Evolutionary conservation across 2,888 invertebrate species (phyloP).

Genomic region (Monopis laevigella): DNA sequence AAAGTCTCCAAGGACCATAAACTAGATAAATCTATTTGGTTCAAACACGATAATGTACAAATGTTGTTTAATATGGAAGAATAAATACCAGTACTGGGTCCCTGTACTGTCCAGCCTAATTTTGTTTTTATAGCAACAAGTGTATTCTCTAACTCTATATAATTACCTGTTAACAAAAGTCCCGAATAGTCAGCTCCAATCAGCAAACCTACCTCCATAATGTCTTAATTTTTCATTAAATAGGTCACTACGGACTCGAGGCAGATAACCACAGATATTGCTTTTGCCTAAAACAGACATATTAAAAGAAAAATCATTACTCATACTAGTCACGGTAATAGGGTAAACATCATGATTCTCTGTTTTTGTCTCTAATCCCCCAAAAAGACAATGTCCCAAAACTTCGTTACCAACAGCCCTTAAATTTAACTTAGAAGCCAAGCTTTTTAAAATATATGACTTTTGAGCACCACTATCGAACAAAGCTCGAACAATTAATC

Average conservation of each 20-base stretch:
- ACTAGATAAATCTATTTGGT: not conserved
- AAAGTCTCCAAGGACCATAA: constrained; percentile 4
- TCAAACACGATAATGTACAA: not conserved
- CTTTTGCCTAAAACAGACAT: not conserved
- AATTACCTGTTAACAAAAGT: not conserved
- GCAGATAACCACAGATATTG: not conserved
- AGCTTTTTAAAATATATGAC: not conserved
- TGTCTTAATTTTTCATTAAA: not conserved
- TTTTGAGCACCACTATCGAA: constrained; percentile 4
- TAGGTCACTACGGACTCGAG: not conserved
- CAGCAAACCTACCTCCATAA: not conserved
- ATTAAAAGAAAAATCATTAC: constrained; percentile 3
- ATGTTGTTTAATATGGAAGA: not conserved
- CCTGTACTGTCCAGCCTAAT: constrained; percentile 8
- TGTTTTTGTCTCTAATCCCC: not conserved
- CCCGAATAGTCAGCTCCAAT: constrained; percentile 5
- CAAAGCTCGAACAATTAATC: not conserved
- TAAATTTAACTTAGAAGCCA: not conserved
- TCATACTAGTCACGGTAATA: not conserved
- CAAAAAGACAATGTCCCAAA: constrained; percentile 1
- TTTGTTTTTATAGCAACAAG: constrained; percentile 6
- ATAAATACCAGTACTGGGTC: not conserved
- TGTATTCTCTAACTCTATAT: not conserved
- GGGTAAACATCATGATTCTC: not conserved
- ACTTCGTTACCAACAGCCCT: not conserved